Percentiles rank a stretch among this genome's conserved stretches.
Evolutionary conservation across 2,113 vertebrate species (phyloP).

Genomic region (Fulmarus glacialis): DNA sequence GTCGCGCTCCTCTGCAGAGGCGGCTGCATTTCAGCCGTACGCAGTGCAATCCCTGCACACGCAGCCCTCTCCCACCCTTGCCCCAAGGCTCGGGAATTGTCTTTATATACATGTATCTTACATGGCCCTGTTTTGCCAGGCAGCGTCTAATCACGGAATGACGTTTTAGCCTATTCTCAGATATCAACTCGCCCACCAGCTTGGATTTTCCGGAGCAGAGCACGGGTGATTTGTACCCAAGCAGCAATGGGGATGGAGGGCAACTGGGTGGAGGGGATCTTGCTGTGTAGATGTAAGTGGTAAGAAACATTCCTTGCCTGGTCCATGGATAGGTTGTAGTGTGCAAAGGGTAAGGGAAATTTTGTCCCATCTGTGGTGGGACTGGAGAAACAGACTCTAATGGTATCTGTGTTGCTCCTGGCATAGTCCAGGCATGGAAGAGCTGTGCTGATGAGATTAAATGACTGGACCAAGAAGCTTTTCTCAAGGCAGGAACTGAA

Average conservation of each 20-base stretch:
- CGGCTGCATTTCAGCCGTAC: not conserved
- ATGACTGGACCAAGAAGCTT: not conserved
- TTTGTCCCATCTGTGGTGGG: not conserved
- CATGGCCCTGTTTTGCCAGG: not conserved
- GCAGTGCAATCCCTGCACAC: fast-evolving
- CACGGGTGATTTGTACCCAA: not conserved
- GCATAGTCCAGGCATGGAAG: not conserved
- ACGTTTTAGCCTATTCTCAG: not conserved
- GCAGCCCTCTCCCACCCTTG: not conserved
- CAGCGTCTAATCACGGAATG: fast-evolving
- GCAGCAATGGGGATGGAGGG: not conserved
- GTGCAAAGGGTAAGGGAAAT: not conserved
- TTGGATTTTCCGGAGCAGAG: not conserved
- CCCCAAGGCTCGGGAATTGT: not conserved
- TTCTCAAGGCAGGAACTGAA: not conserved
- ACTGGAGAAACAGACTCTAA: not conserved
- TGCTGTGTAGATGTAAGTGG: not conserved
- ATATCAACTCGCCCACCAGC: fast-evolving
- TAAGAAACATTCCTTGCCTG: not conserved
- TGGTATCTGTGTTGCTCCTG: not conserved
- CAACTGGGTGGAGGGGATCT: not conserved
- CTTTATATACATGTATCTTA: fast-evolving
- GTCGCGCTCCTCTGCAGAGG: not conserved
- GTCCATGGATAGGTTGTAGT: fast-evolving
- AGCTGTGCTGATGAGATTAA: not conserved